Percentiles rank a stretch among this genome's conserved stretches.
Evolutionary conservation across 2,113 vertebrate genomes (phyloP).

Genomic region (Dicrurus megarhynchus): DNA sequence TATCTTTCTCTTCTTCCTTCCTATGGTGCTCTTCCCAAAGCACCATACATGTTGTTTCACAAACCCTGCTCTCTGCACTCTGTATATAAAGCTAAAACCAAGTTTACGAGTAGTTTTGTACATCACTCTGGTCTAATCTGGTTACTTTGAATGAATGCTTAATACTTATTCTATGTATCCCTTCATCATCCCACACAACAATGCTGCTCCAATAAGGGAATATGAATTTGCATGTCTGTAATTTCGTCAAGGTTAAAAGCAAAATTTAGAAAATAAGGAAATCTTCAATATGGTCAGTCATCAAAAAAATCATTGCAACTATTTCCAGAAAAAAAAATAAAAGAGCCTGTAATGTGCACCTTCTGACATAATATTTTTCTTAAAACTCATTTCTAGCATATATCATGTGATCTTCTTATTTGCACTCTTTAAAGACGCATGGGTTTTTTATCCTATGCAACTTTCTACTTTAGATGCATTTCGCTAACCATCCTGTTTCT

Average conservation of each 20-base stretch:
- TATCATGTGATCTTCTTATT: not conserved
- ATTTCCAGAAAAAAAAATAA: not conserved
- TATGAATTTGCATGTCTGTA: not conserved
- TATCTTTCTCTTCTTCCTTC: not conserved
- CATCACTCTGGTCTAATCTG: not conserved
- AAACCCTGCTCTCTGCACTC: accelerated
- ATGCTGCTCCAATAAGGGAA: not conserved
- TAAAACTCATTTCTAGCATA: not conserved
- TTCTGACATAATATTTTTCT: not conserved
- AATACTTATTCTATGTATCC: not conserved
- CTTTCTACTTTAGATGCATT: not conserved
- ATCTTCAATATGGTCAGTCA: not conserved
- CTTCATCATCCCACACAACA: not conserved
- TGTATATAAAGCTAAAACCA: not conserved
- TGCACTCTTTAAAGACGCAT: not conserved
- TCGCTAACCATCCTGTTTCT: not conserved
- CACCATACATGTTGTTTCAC: not conserved
- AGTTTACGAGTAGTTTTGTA: not conserved
- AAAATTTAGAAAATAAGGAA: not conserved
- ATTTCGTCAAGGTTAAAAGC: not conserved
- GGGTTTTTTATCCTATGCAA: accelerated
- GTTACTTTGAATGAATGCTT: not conserved
- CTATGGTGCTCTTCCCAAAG: not conserved
- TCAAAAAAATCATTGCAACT: not conserved
- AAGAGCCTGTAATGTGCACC: not conserved